Evolutionary conservation across 2,888 invertebrate species (phyloP), one percentile per base, ranked within the genome.

Genomic region (Choreutis nemorana): DNA sequence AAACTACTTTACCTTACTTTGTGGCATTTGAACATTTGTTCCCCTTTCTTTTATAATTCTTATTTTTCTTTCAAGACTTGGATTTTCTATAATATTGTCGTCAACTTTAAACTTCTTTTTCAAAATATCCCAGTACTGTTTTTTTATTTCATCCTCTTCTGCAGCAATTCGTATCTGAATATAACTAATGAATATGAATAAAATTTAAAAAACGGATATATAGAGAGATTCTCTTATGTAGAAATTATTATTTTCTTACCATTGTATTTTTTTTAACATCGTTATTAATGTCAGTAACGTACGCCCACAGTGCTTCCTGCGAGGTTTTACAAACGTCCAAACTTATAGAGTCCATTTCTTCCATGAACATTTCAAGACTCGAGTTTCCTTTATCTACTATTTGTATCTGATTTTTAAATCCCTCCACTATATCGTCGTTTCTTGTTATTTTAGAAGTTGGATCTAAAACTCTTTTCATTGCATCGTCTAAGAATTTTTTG

Each of bases 111-210:
- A 77, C 46, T 72, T 71, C 18, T 54, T 62, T 43, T 75, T 77
- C 21, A 78, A 33, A 34, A 70, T 61, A 25, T 58, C 58, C 77
- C 77, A 77, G 42, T 77, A 78, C 31, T 68, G 61, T 31, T 66
- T 73, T 32, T 77, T 78, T 23, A 75, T 67, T 53, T 73, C 70
- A 33, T 77, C 75, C 54, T 77, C 77, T 51, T 70, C 67, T 1
- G 70, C 71, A 22, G 72, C 66, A 32, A 73, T 63, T 3, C 55
- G 50, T 4, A 75, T 55, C 77, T 78, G 36, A 35, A 56, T 24
- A 7, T 12, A 12, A 24, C 6, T 12, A 11, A 11, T 24, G 24
- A 9, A 24, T 24, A 4, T 24, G 5, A 12, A 12, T 24, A 11
- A 24, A 24, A 12, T 11, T 4, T 12, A 24, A 8, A 11, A 1